Evolutionary conservation across 2,888 invertebrate genomes (phyloP).

Genomic region (Watsonalla binaria): DNA sequence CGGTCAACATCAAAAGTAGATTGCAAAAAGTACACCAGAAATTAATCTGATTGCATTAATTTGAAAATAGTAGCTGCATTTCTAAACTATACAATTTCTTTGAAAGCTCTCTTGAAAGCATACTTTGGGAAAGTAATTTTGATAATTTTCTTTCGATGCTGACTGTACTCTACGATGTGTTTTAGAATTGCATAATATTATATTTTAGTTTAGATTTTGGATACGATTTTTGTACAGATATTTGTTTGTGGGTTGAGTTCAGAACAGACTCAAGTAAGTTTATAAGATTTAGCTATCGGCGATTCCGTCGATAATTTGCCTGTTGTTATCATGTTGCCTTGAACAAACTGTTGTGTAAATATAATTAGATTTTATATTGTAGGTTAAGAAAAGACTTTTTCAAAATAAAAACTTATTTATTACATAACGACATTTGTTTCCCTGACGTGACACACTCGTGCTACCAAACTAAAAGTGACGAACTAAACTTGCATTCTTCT

Average conservation of each 20-base stretch:
- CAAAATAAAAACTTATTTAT: constrained; percentile 72
- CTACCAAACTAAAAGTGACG: not conserved
- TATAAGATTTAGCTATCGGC: constrained; percentile 6
- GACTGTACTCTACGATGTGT: not conserved
- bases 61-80: too few species aligned
- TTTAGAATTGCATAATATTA: not conserved
- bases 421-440: constrained; percentile 34
- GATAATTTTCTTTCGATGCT: too few species aligned
- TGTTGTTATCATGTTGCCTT: constrained; percentile 8
- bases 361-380: constrained; percentile 42
- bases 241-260: not conserved
- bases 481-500: not conserved
- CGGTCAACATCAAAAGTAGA: too few species aligned
- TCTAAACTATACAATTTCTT: too few species aligned
- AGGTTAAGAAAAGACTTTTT: constrained; percentile 59
- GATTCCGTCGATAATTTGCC: constrained; percentile 1
- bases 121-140: too few species aligned
- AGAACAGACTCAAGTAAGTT: not conserved
- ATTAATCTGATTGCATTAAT: too few species aligned
- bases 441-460: not conserved
- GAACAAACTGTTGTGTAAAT: constrained; percentile 50
- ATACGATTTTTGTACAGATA: not conserved
- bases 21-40: too few species aligned
- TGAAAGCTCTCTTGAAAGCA: too few species aligned
- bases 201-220: not conserved